Evolutionary conservation across 2,113 vertebrate species (phyloP).

Genomic region (Thamnophis sirtalis): DNA sequence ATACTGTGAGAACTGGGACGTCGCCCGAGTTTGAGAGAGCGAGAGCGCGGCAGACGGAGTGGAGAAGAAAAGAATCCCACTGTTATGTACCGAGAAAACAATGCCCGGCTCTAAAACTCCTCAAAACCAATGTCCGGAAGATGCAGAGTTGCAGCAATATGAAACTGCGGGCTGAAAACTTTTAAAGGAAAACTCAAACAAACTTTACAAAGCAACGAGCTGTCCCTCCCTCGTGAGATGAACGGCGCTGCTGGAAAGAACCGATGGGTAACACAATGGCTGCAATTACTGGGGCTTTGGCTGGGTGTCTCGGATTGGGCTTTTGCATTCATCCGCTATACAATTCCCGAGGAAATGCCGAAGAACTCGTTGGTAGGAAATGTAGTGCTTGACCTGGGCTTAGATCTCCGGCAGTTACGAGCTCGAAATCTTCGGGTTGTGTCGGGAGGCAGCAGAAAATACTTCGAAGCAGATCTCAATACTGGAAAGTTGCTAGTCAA

Average conservation of each 20-base stretch:
- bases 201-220: constrained; percentile 28
- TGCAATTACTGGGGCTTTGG: constrained; percentile 65
- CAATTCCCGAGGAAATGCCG: constrained; percentile 73
- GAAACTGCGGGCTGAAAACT: constrained; percentile 39
- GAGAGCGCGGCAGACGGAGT: constrained; percentile 18
- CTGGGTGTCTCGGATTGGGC: constrained; percentile 55
- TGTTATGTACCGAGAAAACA: constrained; percentile 58
- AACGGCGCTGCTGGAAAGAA: constrained; percentile 65
- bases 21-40: constrained; percentile 25
- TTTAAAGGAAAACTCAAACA: constrained; percentile 34
- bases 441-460: constrained; percentile 66
- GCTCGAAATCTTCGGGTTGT: constrained; percentile 65
- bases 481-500: constrained; percentile 74
- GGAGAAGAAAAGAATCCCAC: constrained; percentile 18
- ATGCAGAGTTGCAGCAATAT: constrained; percentile 32
- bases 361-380: constrained; percentile 72
- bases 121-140: constrained; percentile 55
- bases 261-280: constrained; percentile 59
- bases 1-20: constrained; percentile 64
- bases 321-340: constrained; percentile 71
- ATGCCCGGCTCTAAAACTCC: constrained; percentile 58
- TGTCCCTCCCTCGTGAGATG: constrained; percentile 65
- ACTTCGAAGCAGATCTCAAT: constrained; percentile 72
- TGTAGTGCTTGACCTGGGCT: constrained; percentile 69
- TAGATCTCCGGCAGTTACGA: constrained; percentile 66